Percentiles rank a stretch among this genome's conserved stretches.
Conservation (phyloP, 2,797 vertebrate genomes). For the Fratercula arctica region DNA sequence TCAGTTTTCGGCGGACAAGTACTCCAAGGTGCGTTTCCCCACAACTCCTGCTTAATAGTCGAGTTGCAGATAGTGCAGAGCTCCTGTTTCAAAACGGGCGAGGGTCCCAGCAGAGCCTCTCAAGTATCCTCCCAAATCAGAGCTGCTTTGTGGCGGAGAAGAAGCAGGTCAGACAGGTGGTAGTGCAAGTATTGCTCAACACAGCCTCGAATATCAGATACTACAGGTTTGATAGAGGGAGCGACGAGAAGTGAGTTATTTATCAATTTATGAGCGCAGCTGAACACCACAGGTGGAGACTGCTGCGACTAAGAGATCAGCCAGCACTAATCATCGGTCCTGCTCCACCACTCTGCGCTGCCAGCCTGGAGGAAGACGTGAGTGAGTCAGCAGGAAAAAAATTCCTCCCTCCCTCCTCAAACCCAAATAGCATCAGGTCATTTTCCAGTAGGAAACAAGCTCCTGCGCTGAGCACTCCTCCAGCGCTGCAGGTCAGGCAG, state of each 20-base stretch:
- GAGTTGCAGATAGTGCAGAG: neutral
- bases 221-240: neutral
- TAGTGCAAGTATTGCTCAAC: conserved; percentile 23
- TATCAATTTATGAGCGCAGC: neutral
- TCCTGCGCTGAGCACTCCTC: neutral
- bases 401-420: neutral
- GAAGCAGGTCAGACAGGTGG: neutral
- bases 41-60: neutral
- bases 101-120: neutral
- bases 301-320: neutral
- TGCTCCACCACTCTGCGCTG: fast-evolving
- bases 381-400: neutral
- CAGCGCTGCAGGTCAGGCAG: neutral
- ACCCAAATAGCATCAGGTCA: neutral
- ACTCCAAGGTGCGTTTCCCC: neutral
- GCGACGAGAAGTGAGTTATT: neutral
- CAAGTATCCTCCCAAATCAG: neutral
- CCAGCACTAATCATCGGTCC: neutral
- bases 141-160: neutral
- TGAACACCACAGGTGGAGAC: neutral
- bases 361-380: neutral
- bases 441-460: neutral
- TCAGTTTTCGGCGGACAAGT: neutral
- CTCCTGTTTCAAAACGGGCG: fast-evolving
- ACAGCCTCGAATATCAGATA: neutral